Conservation (phyloP, 2,797 vertebrate genomes). For the Garrulus glandarius region DNA sequence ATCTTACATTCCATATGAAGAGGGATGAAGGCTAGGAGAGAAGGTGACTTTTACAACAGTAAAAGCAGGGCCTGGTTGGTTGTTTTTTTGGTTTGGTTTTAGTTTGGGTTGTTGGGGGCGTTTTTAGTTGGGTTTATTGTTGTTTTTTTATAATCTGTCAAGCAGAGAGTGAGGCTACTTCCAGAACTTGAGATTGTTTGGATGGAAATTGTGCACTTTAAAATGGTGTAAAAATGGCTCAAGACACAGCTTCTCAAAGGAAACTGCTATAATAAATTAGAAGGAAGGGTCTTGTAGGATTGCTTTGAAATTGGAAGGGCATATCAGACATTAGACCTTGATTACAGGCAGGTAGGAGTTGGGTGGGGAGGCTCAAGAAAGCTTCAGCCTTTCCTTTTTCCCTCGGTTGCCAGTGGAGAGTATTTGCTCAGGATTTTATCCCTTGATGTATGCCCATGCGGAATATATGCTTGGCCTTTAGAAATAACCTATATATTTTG, state of each 20-base stretch:
- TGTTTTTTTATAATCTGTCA: background rate
- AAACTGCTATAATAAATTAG: background rate
- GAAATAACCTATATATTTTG: background rate
- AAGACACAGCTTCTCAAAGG: background rate
- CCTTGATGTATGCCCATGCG: fast-evolving
- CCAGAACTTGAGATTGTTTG: background rate
- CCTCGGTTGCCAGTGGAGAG: background rate
- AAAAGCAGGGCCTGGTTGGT: background rate
- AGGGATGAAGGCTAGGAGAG: background rate
- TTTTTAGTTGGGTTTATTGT: background rate
- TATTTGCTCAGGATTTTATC: background rate
- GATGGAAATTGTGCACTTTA: background rate
- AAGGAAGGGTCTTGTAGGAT: background rate
- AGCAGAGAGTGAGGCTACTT: background rate
- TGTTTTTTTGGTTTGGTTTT: background rate
- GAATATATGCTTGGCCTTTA: background rate
- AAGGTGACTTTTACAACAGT: background rate
- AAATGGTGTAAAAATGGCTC: background rate
- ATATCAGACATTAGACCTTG: background rate
- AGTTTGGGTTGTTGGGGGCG: background rate
- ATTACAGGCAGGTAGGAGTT: too few species aligned
- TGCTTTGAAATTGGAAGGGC: background rate
- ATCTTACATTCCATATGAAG: background rate
- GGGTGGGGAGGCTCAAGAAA: background rate
- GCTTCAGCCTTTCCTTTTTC: background rate